Evolutionary conservation across 2,888 invertebrate species (phyloP).

Genomic region (Alviniconcha strummeri): DNA sequence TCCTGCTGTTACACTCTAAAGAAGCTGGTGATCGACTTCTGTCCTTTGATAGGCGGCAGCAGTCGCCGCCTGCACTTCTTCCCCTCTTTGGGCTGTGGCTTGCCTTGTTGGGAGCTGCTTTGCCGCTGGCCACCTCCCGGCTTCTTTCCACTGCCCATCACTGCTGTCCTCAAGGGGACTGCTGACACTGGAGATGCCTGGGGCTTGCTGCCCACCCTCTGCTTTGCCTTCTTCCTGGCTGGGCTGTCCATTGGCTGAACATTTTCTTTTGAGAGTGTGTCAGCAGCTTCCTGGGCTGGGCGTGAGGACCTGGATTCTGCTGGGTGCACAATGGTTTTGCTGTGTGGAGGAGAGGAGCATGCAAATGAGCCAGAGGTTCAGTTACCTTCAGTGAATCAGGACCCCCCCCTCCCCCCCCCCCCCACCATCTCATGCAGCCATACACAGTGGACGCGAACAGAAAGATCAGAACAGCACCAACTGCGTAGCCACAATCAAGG

Average conservation of each 20-base stretch:
- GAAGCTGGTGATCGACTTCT: slow-evolving; percentile 39
- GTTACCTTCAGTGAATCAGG: too few species aligned
- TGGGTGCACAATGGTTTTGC: slow-evolving; percentile 26
- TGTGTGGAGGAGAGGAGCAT: not conserved
- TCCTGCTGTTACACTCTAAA: slow-evolving; percentile 31
- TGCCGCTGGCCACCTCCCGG: not conserved
- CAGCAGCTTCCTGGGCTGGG: not conserved
- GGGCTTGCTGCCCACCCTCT: not conserved
- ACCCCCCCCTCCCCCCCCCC: too few species aligned
- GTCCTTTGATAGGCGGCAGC: slow-evolving; percentile 39
- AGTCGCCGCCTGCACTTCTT: slow-evolving; percentile 38
- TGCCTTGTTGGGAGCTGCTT: not conserved
- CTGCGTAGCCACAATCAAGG: too few species aligned
- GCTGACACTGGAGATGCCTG: not conserved
- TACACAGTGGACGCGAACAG: too few species aligned
- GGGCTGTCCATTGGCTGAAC: not conserved
- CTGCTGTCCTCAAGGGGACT: not conserved
- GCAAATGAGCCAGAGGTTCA: too few species aligned
- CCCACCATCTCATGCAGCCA: too few species aligned
- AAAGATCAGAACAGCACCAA: too few species aligned
- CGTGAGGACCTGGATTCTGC: not conserved
- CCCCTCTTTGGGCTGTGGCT: not conserved
- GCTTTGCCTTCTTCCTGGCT: not conserved
- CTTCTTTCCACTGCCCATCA: not conserved
- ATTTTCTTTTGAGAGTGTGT: not conserved